Evolutionary conservation across 2,888 invertebrate species (phyloP), one percentile per base, ranked within the genome.

Genomic region (Trichacis sp.): DNA sequence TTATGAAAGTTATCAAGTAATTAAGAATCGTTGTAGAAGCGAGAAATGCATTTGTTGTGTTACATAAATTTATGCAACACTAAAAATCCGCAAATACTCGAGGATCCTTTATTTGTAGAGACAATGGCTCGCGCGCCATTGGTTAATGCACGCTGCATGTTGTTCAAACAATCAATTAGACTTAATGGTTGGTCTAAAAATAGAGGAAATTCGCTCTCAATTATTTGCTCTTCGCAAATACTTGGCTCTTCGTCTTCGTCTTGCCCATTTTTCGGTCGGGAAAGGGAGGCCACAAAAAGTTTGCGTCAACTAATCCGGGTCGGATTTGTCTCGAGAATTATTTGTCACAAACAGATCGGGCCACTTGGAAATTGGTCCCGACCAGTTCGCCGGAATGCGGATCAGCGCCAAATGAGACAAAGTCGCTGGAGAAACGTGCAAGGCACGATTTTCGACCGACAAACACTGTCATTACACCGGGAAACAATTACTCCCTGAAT

Each of bases 261-360:
- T 8, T 3, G 3, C 8, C n/a, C n/a, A n/a, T n/a, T n/a, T n/a
- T 24, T 24, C 24, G 24, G 24, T 5, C 40, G 50, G 49, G 24
- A 24, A 24, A 24, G 24, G 8, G 24, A 5, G 24, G 4, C 8
- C 24, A 8, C 3, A 8, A 8, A 8, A 24, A 24, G 24, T 51
- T 45, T 51, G 57, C 46, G 24, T 24, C 3, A 24, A 50, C 47
- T 50, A 49, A 36, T 48, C 56, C 59, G 59, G 30, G 18, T 9
- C 15, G 45, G 40, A 36, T 52, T 56, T 56, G 38, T 19, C 49
- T 58, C 45, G 29, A 47, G 42, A 55, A 54, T 54, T 53, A 61
- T 65, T 65, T 65, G 58, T 53, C 50, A 54, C 42, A 66, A 62
- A 65, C 60, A 66, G 57, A 58, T 58, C 61, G 50, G 20, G 43